These are phyloP conservation scores for Montipora sp. DNA, from an alignment of 64 coral and sea anemone species.

Conservation along the genomic window DNA sequence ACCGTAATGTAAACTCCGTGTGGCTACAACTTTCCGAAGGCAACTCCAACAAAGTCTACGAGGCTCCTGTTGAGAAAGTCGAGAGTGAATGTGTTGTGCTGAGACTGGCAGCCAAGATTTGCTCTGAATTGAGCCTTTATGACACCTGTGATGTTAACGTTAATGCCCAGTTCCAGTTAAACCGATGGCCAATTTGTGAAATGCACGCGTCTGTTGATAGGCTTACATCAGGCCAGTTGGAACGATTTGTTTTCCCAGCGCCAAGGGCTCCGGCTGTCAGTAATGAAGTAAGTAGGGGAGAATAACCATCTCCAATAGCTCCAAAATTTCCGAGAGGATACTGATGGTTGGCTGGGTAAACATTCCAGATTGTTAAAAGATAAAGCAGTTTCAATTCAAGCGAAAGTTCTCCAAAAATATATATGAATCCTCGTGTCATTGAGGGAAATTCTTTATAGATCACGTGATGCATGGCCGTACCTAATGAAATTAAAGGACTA, in stretches of 20 bases:
- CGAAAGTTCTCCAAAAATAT: too few species aligned
- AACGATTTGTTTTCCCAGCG: constrained; percentile 58
- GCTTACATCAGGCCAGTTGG: constrained; percentile 46
- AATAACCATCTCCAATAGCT: too few species aligned
- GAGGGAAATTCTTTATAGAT: too few species aligned
- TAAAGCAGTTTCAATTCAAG: too few species aligned
- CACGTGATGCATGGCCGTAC: too few species aligned
- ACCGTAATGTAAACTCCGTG: constrained; percentile 64
- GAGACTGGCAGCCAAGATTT: constrained; percentile 46
- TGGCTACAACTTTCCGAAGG: constrained; percentile 47
- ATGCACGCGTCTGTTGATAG: constrained; percentile 77
- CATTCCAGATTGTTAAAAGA: too few species aligned
- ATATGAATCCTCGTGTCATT: too few species aligned
- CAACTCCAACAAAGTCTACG: constrained; percentile 50
- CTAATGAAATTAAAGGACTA: too few species aligned
- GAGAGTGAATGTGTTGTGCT: constrained; percentile 57
- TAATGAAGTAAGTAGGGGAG: constrained; percentile 5
- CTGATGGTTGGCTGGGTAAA: too few species aligned
- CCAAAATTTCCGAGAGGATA: too few species aligned
- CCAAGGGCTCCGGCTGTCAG: not conserved
- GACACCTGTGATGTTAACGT: constrained; percentile 34
- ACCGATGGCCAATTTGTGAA: constrained; percentile 73
- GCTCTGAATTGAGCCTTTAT: constrained; percentile 47
- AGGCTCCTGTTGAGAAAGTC: constrained; percentile 55
- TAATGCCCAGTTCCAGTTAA: constrained; percentile 74